phyloP scores from a whole-genome alignment of 1,140 invertebrate genomes.

The Drosophila truncata region DNA sequence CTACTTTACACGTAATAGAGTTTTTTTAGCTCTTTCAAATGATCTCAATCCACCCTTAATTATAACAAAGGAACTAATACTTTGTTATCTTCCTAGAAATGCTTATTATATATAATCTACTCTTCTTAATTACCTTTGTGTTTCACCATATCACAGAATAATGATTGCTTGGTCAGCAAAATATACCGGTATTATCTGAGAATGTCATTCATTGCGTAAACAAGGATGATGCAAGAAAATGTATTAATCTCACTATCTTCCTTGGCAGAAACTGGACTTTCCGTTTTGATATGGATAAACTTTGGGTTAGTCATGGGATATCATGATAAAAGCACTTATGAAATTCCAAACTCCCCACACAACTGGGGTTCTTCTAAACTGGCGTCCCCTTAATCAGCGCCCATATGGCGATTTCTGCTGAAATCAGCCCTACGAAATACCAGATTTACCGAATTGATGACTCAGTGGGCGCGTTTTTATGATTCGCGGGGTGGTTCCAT shows the following conservation, averaged over 20 bases:
- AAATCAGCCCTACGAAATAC: conserved; percentile 8
- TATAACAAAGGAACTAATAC: not conserved
- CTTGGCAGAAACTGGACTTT: not conserved
- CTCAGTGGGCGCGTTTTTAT: conserved; percentile 24
- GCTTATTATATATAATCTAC: not conserved
- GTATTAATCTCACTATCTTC: conserved; percentile 1
- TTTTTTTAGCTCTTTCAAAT: not conserved
- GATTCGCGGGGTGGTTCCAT: conserved; percentile 6
- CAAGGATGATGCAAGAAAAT: not conserved
- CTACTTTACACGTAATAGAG: not conserved
- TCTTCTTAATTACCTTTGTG: not conserved
- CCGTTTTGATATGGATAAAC: not conserved
- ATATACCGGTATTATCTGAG: not conserved
- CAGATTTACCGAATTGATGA: conserved; percentile 16
- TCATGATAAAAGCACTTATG: not conserved
- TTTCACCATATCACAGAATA: not conserved
- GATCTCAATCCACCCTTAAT: not conserved
- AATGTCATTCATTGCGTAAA: conserved; percentile 6
- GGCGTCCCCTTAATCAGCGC: not conserved
- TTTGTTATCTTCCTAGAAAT: not conserved
- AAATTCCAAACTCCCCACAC: not conserved
- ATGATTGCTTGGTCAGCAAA: not conserved
- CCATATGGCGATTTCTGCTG: not conserved
- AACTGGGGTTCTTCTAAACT: conserved; percentile 5
- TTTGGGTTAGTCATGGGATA: conserved; percentile 19